These are phyloP conservation scores for Crypturellus tataupa DNA, from an alignment of 2,797 vertebrate species.

Conservation along the genomic window DNA sequence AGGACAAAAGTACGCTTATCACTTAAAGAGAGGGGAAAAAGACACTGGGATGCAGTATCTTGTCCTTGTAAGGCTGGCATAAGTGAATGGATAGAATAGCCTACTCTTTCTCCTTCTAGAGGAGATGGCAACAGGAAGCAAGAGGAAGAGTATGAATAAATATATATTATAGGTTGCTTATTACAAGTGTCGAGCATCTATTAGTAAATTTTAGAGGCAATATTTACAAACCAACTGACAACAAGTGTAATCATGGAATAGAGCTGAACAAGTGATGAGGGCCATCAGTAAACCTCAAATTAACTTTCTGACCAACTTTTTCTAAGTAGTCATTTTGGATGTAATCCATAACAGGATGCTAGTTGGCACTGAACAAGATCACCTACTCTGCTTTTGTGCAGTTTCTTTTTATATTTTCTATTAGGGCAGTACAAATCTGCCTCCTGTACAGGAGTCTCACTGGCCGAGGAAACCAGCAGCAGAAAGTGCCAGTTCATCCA, in stretches of 20 bases:
- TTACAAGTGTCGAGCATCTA: neutral
- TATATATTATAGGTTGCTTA: neutral
- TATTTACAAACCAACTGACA: neutral
- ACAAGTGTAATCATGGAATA: neutral
- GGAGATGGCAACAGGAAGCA: neutral
- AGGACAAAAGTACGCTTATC: neutral
- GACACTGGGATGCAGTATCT: neutral
- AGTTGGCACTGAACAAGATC: neutral
- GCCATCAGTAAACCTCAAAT: neutral
- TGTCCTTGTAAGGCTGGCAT: neutral
- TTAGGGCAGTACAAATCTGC: neutral
- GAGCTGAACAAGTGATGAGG: neutral
- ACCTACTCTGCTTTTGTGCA: neutral
- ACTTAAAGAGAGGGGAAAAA: neutral
- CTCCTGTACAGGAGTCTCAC: accelerated
- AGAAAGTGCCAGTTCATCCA: neutral
- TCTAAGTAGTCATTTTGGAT: neutral
- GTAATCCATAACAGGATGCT: neutral
- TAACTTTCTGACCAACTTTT: neutral
- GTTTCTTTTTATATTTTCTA: neutral
- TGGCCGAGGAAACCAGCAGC: neutral
- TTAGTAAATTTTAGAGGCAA: neutral
- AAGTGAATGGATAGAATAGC: neutral
- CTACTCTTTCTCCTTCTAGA: neutral
- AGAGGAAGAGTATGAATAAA: neutral